These are phyloP conservation scores for Amblyteles armatorius DNA, from an alignment of 2,888 invertebrate genomes.

Conservation along the genomic window DNA sequence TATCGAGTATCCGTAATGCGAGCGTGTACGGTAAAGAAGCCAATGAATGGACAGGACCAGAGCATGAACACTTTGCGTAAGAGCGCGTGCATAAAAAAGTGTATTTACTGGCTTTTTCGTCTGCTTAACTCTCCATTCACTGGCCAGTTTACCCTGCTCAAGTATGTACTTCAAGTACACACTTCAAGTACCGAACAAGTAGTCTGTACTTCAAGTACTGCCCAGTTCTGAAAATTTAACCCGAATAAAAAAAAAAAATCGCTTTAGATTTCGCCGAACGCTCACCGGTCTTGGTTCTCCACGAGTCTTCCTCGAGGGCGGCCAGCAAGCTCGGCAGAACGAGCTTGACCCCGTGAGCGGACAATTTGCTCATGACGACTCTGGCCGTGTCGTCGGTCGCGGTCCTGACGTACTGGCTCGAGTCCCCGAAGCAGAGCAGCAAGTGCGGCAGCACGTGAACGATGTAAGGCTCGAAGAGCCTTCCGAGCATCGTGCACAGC, in stretches of 20 bases:
- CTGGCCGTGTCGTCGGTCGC: conserved; percentile 98
- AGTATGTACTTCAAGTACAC: no score
- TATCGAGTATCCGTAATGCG: no score
- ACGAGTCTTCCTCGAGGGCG: conserved; percentile 98
- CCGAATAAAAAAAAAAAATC: not conserved
- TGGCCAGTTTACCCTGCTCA: no score
- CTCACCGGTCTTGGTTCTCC: conserved; percentile 97
- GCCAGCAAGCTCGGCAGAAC: conserved; percentile 97
- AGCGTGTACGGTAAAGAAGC: no score
- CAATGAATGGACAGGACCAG: no score
- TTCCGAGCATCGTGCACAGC: conserved; percentile 96
- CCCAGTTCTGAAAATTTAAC: no score
- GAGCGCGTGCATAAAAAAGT: no score
- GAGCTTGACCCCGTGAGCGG: conserved; percentile 98
- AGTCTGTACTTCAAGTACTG: no score
- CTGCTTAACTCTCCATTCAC: no score
- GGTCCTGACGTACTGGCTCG: conserved; percentile 96
- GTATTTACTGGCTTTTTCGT: no score
- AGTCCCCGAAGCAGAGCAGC: conserved; percentile 97
- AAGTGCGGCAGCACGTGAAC: conserved; percentile 98
- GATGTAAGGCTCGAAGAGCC: conserved; percentile 99
- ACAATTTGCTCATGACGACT: conserved; percentile 97
- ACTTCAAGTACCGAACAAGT: no score
- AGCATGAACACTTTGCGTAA: no score
- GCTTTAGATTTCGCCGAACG: not conserved